Evolutionary conservation across 1,140 invertebrate species (phyloP), one percentile per base, ranked within the genome.

Genomic region (Nomia melanderi): DNA sequence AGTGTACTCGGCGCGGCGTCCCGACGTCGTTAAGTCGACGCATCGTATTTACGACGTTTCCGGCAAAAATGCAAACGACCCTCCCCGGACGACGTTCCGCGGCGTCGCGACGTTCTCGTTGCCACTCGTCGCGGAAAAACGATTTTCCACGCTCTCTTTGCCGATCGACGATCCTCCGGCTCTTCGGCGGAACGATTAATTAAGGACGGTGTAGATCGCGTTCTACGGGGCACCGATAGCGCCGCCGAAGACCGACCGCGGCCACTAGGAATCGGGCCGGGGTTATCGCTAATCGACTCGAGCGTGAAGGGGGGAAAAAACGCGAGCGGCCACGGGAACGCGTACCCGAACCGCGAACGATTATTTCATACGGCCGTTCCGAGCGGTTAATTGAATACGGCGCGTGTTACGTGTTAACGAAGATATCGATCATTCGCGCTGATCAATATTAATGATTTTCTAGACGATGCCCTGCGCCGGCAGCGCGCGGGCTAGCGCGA

Each of bases 391-490:
- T 76, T 78, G 76, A 77, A 71, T 71, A 29, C 33, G 60, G 69
- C 27, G 39, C 39, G 69, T 73, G 70, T 39, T 44, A 29, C 62
- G 50, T 39, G 70, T 74, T 76, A 76, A 76, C 67, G 54, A 76
- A 76, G 62, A 59, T 74, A 65, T 78, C 77, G 50, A 60, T 73
- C 60, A 78, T 74, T 70, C 50, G 31, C 39, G 47, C 31, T 73
- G 77, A 78, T 73, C 70, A 78, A 78, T 78, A 78, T 78, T 78
- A 78, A 78, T 78, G 70, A 73, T 59, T 74, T 74, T 60, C 73
- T 69, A 76, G 64, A 36, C 64, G 54, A 17, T 2, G 41, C n/a
- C n/a, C n/a, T 44, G 64, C 23, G n/a, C 39, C 27, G 8, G 23
- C 29, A 8, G 29, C 31, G 2, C 14, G 27, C 59, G 5, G 6